Evolutionary conservation across 2,113 vertebrate genomes (phyloP).

Genomic region (Phodopus roborovskii): DNA sequence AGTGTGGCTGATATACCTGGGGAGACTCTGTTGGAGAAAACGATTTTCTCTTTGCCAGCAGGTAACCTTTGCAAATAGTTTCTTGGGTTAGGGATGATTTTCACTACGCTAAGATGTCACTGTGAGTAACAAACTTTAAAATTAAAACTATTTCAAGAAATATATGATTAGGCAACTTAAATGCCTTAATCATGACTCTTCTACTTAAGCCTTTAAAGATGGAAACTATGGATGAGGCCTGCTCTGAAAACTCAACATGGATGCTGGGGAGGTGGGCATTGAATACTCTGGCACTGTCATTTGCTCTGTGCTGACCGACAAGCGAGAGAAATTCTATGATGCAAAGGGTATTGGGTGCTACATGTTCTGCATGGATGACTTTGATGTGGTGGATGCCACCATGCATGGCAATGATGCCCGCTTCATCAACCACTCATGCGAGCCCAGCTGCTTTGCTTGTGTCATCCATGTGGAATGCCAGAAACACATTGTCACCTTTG

Average conservation of each 20-base stretch:
- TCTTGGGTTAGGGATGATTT: background rate
- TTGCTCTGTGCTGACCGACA: slow-evolving; percentile 95
- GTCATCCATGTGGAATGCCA: slow-evolving; percentile 96
- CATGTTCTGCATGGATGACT: slow-evolving; percentile 97
- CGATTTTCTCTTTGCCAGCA: background rate
- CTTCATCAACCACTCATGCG: slow-evolving; percentile 98
- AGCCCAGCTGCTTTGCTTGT: slow-evolving; percentile 95
- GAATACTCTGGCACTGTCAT: slow-evolving; percentile 96
- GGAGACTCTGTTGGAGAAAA: background rate
- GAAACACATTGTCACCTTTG: slow-evolving; percentile 96
- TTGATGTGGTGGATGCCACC: slow-evolving; percentile 95
- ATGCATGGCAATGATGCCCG: slow-evolving; percentile 95
- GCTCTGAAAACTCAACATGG: slow-evolving; percentile 96
- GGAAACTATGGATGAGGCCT: slow-evolving; percentile 85
- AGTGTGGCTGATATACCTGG: background rate
- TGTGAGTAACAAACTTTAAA: background rate
- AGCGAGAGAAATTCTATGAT: slow-evolving; percentile 96
- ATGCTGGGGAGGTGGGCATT: slow-evolving; percentile 95
- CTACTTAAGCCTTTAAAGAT: background rate
- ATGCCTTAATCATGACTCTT: background rate
- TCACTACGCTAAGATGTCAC: background rate
- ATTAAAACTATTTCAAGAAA: slow-evolving; percentile 21
- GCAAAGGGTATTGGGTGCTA: slow-evolving; percentile 97
- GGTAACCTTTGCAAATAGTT: too few relatives aligned
- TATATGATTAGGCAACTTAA: slow-evolving; percentile 8